Evolutionary conservation across 2,797 vertebrate genomes (phyloP), one percentile per base, ranked within the genome.

Genomic region (Sparidentex hasta): DNA sequence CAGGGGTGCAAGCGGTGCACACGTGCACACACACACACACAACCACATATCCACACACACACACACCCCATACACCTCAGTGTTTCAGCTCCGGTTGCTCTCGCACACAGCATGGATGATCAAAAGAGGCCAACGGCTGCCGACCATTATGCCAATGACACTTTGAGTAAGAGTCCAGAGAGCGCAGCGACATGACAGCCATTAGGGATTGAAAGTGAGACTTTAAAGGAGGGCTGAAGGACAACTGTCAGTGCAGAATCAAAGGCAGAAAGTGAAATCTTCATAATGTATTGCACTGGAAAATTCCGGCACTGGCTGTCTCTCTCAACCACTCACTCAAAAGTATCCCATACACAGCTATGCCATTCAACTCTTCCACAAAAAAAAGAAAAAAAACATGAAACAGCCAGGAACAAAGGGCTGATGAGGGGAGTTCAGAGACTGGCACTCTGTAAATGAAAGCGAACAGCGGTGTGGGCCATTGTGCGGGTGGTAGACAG

Each of bases 71-170:
- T 71, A 88, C 93, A 94, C 93, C 91, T 93, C 87, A 88, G 76
- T 91, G 91, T 94, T 93, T 94, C 93, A 57, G 90, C 93, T 91
- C 90, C 86, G 82, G 92, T 92, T 91, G 85, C 90, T 89, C 92
- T 92, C 64, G 83, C 93, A 94, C 93, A 94, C 92, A 82, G 93
- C 94, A 94, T 92, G 92, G 90, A 96, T 96, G 95, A 96, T 96
- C 95, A 96, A 96, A 96, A 95, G 95, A 94, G 93, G 91, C 92
- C 91, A 93, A 95, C 94, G 94, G 93, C 95, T 95, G 94, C 91
- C 93, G 93, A 94, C 95, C 95, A 96, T 96, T 96, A 96, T 95
- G 95, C 94, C 96, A 95, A 95, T 96, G 96, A 96, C 96, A 96
- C 96, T 95, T 95, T 95, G 93, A 95, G 95, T 96, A 95, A 96